A percentile compares a stretch with the other conserved stretches of the same genome.
Conservation (phyloP, 35 echinoderm and acorn worm genomes). For the Stichopus chloronotus region DNA sequence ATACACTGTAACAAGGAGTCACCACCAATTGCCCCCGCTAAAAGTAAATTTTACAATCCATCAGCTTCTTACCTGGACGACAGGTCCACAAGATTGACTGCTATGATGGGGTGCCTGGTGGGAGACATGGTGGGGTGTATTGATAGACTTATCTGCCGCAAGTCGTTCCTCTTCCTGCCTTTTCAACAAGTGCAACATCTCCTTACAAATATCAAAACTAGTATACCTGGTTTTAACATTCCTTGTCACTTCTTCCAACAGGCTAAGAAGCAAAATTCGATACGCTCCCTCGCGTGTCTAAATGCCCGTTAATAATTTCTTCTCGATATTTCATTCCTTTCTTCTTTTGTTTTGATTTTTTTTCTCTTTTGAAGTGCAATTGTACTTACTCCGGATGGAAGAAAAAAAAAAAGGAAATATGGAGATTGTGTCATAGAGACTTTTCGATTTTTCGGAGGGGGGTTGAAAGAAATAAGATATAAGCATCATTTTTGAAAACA, state of each 20-base stretch:
- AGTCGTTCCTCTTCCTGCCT: not conserved
- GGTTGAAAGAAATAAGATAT: not conserved
- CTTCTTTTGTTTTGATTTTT: not conserved
- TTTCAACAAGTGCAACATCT: conserved; percentile 40
- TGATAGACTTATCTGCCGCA: not conserved
- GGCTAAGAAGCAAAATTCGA: not conserved
- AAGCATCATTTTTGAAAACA: too few species aligned
- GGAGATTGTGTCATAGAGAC: not conserved
- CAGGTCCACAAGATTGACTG: not conserved
- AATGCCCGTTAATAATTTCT: not conserved
- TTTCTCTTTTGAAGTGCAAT: not conserved
- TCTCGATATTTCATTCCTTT: not conserved
- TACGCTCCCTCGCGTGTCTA: not conserved
- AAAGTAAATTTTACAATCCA: too few species aligned
- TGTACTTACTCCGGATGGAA: not conserved
- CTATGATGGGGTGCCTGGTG: not conserved
- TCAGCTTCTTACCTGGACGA: not conserved
- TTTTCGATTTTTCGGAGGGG: not conserved
- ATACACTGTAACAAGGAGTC: too few species aligned
- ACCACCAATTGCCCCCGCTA: too few species aligned
- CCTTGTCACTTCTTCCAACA: not conserved
- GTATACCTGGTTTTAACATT: not conserved
- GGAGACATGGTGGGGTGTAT: not conserved
- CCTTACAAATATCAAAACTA: not conserved
- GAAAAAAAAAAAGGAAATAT: not conserved